Percentiles rank a stretch among this genome's conserved stretches.
Conservation (phyloP, 2,888 invertebrate genomes). For the Andricus quercusramuli region DNA sequence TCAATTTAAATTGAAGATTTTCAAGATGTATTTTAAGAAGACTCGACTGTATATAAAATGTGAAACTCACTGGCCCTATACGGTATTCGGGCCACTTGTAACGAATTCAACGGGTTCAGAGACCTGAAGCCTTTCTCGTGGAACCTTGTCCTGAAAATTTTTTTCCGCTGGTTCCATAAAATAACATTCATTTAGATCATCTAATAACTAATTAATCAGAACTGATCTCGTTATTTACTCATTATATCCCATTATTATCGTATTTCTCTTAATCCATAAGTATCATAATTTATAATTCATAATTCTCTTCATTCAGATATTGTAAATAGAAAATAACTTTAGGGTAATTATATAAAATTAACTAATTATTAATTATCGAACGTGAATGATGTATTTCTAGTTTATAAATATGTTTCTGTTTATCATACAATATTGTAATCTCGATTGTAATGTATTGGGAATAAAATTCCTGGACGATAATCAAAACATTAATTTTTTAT, state of each 20-base stretch:
- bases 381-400: background rate
- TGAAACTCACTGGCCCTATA: constrained; percentile 3
- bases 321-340: background rate
- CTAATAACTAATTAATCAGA: background rate
- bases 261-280: background rate
- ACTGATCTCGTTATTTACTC: background rate
- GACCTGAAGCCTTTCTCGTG: background rate
- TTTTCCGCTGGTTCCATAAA: background rate
- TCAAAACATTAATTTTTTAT: no score
- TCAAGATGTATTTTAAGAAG: background rate
- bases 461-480: background rate
- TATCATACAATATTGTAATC: background rate
- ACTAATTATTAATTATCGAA: background rate
- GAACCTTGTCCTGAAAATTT: background rate
- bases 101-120: constrained; percentile 23
- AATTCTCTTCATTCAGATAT: background rate
- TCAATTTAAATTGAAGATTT: background rate
- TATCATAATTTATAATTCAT: background rate
- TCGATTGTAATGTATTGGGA: background rate
- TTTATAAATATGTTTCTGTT: background rate
- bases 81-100: constrained; percentile 10
- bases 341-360: background rate
- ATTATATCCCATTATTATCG: background rate
- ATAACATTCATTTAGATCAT: background rate
- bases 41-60: constrained; percentile 2